These are phyloP conservation scores for Clivina fossor DNA, from an alignment of 2,888 invertebrate genomes.

Conservation along the genomic window DNA sequence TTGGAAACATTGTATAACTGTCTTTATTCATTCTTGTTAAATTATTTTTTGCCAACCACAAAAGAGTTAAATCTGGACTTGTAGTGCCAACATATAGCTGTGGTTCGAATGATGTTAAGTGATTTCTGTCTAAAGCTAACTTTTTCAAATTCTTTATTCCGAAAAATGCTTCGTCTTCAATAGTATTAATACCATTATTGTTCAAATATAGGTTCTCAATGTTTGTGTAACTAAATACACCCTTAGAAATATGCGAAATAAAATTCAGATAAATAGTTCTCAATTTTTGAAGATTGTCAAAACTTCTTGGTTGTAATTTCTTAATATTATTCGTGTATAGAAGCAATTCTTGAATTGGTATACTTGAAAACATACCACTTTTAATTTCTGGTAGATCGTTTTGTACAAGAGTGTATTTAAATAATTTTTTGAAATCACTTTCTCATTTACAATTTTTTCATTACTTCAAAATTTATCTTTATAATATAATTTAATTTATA, in stretches of 20 bases:
- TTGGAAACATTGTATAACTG: not conserved
- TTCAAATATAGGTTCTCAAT: conserved; percentile 8
- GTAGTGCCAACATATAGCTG: conserved; percentile 5
- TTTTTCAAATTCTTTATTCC: conserved; percentile 4
- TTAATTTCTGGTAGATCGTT: conserved; percentile 1
- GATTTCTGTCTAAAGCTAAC: conserved; percentile 5
- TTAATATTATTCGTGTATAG: conserved; percentile 1
- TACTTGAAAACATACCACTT: too few relatives aligned
- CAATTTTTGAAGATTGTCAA: conserved; percentile 10
- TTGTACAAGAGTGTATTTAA: conserved; percentile 10
- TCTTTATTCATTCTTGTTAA: conserved; percentile 1
- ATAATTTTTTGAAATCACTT: too few relatives aligned
- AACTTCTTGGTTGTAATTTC: conserved; percentile 8
- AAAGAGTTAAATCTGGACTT: not conserved
- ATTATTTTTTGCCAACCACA: conserved; percentile 12
- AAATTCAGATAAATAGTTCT: conserved; percentile 5
- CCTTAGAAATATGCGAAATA: conserved; percentile 5
- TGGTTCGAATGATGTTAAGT: not conserved
- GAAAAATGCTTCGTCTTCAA: conserved; percentile 18
- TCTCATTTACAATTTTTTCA: too few relatives aligned
- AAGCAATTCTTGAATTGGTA: conserved; percentile 2
- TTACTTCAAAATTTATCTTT: too few relatives aligned
- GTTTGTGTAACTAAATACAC: conserved; percentile 6
- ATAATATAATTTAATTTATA: too few relatives aligned
- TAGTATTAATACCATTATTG: conserved; percentile 4